Evolutionary conservation across 2,797 vertebrate species (phyloP).

Genomic region (Geotrypetes seraphini): DNA sequence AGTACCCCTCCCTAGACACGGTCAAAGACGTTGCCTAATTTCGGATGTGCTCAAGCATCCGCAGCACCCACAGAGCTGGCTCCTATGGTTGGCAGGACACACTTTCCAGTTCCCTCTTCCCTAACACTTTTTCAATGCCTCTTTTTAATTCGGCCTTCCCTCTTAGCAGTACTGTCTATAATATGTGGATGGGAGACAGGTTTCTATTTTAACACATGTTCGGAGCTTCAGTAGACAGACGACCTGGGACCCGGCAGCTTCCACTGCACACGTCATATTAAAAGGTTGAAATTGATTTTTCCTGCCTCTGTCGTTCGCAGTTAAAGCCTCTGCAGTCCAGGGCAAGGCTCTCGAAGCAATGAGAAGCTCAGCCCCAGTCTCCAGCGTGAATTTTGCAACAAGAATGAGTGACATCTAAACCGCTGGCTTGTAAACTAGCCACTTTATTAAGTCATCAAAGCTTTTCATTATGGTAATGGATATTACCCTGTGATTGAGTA

Average conservation of each 20-base stretch:
- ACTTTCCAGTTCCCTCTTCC: no score
- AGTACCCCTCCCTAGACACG: no score
- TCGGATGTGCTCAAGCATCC: no score
- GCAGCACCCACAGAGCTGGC: no score
- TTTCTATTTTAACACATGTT: conserved; percentile 14
- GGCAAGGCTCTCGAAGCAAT: conserved; percentile 13
- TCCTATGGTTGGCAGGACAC: no score
- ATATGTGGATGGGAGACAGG: conserved; percentile 8
- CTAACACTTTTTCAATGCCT: no score
- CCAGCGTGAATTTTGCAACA: conserved; percentile 3
- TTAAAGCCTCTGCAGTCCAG: conserved; percentile 1
- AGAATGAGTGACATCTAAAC: conserved; percentile 7
- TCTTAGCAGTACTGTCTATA: no score
- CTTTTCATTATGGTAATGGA: conserved; percentile 10
- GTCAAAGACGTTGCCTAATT: no score
- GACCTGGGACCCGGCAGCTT: conserved; percentile 11
- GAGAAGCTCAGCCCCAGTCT: conserved; percentile 5
- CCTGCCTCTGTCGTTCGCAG: conserved; percentile 3
- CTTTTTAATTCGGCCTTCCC: no score
- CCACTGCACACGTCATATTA: no score
- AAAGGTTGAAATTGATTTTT: conserved; percentile 5
- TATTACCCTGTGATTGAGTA: conserved; percentile 4
- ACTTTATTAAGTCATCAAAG: conserved; percentile 6
- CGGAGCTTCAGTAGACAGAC: conserved; percentile 9
- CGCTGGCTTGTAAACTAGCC: conserved; percentile 3